These are phyloP conservation scores for Oegoconia quadripuncta DNA, from an alignment of 2,888 invertebrate genomes.

Conservation along the genomic window DNA sequence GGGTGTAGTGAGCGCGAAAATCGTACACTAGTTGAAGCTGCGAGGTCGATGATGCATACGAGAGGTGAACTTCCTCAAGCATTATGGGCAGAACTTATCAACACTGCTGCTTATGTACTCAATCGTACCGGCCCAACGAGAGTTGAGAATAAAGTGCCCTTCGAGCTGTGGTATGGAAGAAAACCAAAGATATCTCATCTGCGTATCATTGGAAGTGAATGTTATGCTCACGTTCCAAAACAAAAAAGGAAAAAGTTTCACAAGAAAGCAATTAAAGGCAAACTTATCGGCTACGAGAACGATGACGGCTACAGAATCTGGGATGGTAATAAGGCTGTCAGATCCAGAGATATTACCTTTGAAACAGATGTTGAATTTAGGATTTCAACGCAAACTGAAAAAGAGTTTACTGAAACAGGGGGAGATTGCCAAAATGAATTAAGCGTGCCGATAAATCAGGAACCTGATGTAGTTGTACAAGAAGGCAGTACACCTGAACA, in stretches of 20 bases:
- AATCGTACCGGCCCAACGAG: slow-evolving; percentile 4
- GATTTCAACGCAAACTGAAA: background rate
- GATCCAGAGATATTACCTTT: background rate
- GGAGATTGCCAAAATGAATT: background rate
- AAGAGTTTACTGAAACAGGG: background rate
- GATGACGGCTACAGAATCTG: background rate
- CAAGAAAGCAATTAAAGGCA: background rate
- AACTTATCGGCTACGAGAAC: background rate
- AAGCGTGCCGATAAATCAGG: background rate
- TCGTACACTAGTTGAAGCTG: slow-evolving; percentile 7
- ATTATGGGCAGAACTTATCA: background rate
- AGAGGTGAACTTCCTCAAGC: background rate
- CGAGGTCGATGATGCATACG: slow-evolving; percentile 3
- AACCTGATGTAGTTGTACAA: background rate
- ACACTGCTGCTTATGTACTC: background rate
- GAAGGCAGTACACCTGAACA: background rate
- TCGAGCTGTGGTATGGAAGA: slow-evolving; percentile 12
- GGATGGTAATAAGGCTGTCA: background rate
- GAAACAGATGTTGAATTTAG: background rate
- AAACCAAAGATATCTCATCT: slow-evolving; percentile 8
- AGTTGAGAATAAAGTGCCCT: slow-evolving; percentile 8
- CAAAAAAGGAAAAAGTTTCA: background rate
- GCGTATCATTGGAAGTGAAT: slow-evolving; percentile 1
- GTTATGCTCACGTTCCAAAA: background rate
- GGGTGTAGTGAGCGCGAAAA: slow-evolving; percentile 7